Evolutionary conservation across 2,888 invertebrate genomes (phyloP).

Genomic region (Stratiomys singularior): DNA sequence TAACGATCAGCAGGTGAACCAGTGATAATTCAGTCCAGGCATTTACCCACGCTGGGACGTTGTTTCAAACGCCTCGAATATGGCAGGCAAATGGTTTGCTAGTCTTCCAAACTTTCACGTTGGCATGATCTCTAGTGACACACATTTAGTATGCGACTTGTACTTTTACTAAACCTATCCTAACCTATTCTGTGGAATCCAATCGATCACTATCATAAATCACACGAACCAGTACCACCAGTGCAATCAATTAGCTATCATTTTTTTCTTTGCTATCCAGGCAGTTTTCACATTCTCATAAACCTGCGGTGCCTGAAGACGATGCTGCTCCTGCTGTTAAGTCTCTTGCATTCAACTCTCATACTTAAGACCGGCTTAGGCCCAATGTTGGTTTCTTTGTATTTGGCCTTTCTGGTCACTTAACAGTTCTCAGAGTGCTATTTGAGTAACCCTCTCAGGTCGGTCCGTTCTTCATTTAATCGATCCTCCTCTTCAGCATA

Average conservation of each 20-base stretch:
- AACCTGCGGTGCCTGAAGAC: not conserved
- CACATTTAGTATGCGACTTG: no score
- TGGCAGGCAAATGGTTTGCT: no score
- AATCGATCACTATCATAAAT: constrained; percentile 19
- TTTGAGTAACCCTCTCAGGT: not conserved
- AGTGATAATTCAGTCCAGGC: no score
- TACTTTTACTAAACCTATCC: not conserved
- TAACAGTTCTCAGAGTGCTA: constrained; percentile 28
- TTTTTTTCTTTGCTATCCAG: constrained; percentile 25
- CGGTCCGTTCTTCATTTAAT: constrained; percentile 2
- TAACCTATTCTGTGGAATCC: not conserved
- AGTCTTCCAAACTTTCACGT: no score
- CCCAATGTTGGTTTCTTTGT: not conserved
- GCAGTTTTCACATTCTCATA: constrained; percentile 21
- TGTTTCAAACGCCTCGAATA: no score
- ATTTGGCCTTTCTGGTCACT: constrained; percentile 12
- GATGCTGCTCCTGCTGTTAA: not conserved
- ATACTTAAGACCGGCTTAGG: not conserved
- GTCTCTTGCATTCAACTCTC: not conserved
- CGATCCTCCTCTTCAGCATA: not conserved
- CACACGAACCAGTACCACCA: constrained; percentile 2
- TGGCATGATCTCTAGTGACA: no score
- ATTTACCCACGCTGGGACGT: no score
- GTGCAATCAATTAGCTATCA: not conserved
- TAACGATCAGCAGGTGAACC: not conserved